Evolutionary conservation across 2,797 vertebrate species (phyloP).

Genomic region (Rhynchotus rufescens): DNA sequence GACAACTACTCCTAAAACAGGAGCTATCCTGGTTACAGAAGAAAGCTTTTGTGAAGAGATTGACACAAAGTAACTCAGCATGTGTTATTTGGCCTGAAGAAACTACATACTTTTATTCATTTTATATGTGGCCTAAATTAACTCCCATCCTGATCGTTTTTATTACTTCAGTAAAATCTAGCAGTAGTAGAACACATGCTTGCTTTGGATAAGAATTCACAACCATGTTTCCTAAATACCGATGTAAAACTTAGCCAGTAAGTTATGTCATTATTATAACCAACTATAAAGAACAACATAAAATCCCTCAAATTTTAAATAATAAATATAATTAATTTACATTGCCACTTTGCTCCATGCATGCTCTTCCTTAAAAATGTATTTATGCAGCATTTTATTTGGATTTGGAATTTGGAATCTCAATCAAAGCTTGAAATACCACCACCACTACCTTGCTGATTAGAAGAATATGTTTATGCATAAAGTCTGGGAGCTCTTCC

Average conservation of each 20-base stretch:
- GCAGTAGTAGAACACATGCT: background rate
- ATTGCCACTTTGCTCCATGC: background rate
- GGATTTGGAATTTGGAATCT: background rate
- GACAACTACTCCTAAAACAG: background rate
- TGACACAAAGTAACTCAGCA: background rate
- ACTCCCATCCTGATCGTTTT: background rate
- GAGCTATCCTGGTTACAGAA: background rate
- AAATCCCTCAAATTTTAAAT: background rate
- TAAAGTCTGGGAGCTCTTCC: background rate
- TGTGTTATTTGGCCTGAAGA: background rate
- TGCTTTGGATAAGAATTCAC: background rate
- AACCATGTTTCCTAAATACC: background rate
- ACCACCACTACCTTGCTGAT: background rate
- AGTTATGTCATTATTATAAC: background rate
- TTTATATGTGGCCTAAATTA: background rate
- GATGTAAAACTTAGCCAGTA: background rate
- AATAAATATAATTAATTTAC: background rate
- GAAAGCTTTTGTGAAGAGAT: background rate
- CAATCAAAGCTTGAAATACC: background rate
- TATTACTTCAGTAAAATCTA: background rate
- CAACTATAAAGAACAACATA: background rate
- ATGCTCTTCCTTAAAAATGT: background rate
- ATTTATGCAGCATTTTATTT: background rate
- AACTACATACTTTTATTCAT: background rate
- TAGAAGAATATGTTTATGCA: slow-evolving; percentile 8